A percentile compares a stretch with the other conserved stretches of the same genome.
phyloP scores from a whole-genome alignment of 1,140 invertebrate species.

The Episyrphus balteatus region DNA sequence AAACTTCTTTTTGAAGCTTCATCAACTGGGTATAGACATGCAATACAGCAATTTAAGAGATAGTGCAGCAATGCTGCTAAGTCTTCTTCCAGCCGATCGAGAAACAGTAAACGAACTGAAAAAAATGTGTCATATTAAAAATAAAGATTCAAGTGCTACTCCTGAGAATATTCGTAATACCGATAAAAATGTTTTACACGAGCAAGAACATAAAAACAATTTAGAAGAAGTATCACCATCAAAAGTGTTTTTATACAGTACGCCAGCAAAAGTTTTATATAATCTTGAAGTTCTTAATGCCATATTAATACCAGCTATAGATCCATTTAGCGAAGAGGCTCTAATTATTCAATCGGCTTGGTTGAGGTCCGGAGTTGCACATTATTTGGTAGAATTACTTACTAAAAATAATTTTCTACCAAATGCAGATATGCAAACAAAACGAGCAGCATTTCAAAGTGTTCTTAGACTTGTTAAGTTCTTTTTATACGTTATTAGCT shows the following conservation, averaged over 20 bases:
- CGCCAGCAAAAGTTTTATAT: constrained; percentile 69
- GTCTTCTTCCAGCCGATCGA: constrained; percentile 81
- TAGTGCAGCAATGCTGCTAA: constrained; percentile 72
- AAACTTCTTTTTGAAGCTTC: constrained; percentile 82
- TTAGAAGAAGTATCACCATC: constrained; percentile 42
- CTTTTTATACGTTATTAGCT: constrained; percentile 74
- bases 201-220: no score
- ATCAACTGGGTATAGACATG: constrained; percentile 75
- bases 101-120: constrained; percentile 56
- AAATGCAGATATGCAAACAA: constrained; percentile 68
- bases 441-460: constrained; percentile 74
- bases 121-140: constrained; percentile 38
- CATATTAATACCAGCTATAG: constrained; percentile 81
- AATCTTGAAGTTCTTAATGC: constrained; percentile 74
- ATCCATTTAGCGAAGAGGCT: constrained; percentile 69
- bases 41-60: constrained; percentile 71
- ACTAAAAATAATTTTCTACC: constrained; percentile 80
- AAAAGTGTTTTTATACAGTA: constrained; percentile 58
- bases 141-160: constrained; percentile 10
- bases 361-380: constrained; percentile 54
- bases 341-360: constrained; percentile 84
- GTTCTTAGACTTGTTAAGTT: constrained; percentile 83
- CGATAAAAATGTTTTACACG: neutral
- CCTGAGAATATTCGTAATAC: neutral
- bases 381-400: constrained; percentile 70